Evolutionary conservation across 2,888 invertebrate species (phyloP), one percentile per base, ranked within the genome.

Genomic region (Pachydiplax longipennis): DNA sequence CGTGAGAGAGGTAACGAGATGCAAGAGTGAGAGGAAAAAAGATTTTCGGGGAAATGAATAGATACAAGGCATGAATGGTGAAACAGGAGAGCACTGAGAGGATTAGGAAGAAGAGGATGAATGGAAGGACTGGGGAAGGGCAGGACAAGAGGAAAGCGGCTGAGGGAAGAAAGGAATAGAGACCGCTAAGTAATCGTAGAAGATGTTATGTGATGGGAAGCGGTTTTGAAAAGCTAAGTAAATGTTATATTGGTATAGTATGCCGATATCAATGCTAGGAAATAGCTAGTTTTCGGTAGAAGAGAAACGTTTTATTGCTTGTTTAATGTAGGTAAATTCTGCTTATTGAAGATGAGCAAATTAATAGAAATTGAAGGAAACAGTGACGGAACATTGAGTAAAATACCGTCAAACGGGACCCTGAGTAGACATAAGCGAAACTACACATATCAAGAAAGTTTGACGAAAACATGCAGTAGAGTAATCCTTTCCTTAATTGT

Each of bases 21-120:
- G 22, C 87, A 10, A 22, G 31, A 22, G 31, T 12, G 83, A 31
- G n/a, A n/a, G 83, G 18, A n/a, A 15, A 35, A n/a, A 48, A 82
- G 22, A 15, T 40, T 31, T 61, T 61, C 15, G 61, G 61, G 25
- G 37, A 87, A 31, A 25, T 37, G 87, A 37, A 81, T 73, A 73
- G 73, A 73, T 73, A 73, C 73, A 73, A 44, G 81, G 81, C 31
- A 35, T 58, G 87, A 53, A 87, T 37, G 61, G 87, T 87, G 87
- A 87, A 87, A 87, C 61, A 87, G 87, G 87, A 61, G 87, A 87
- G 87, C 35, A 53, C 4, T 13, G 37, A 31, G 87, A 87, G 87
- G 87, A 87, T 87, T 87, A 87, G 53, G 35, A 87, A 37, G n/a
- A 61, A 18, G 87, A 87, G 87, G 35, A 44, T 25, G 40, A 48